Evolutionary conservation across 2,888 invertebrate genomes (phyloP), one percentile per base, ranked within the genome.

Genomic region (Melangyna quadrimaculata): DNA sequence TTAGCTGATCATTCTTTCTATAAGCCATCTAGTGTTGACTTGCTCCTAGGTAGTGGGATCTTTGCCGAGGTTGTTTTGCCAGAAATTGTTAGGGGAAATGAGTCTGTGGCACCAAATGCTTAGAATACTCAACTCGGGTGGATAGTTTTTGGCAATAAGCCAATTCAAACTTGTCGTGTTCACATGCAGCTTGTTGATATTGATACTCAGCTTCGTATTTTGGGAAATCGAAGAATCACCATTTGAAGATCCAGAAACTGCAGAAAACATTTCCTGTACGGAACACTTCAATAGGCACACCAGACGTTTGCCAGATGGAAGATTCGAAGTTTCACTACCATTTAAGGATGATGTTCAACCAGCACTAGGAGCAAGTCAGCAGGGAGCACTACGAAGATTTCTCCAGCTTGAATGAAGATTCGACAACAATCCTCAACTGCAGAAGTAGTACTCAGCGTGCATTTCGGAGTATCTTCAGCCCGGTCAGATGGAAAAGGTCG

Each of bases 71-170:
- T 51, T 0, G 45, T 69, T 12, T 40, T 77, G 2, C 59, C 69
- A 1, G 61, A 69, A 37, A 69, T 77, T 3, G 10, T 51, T n/a
- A n/a, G 61, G 7, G 40, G 43, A n/a, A 22, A 61, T 12, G 51
- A 69, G n/a, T 1, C 29, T 14, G 14, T 48, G 1, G 69, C 48
- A 45, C 77, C 77, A 8, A 69, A 70, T 32, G 77, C 61, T 12
- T 69, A 69, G 45, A 77, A 77, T 12, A 77, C 59, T 40, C 40
- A n/a, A 10, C 19, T 77, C 0, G 69, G 59, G 8, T 69, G 59
- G 59, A 69, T 77, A 9, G 17, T 78, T 14, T 22, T 51, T n/a
- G 77, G 70, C 9, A 61, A 24, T n/a, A 19, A 9, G 6, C 37
- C 48, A n/a, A 27, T n/a, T 27, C 17, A 48, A 70, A 61, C 51